Percentiles rank a stretch among this genome's conserved stretches.
These are phyloP conservation scores for Hypolimnas misippus DNA, from an alignment of 2,888 invertebrate species.

Conservation along the genomic window DNA sequence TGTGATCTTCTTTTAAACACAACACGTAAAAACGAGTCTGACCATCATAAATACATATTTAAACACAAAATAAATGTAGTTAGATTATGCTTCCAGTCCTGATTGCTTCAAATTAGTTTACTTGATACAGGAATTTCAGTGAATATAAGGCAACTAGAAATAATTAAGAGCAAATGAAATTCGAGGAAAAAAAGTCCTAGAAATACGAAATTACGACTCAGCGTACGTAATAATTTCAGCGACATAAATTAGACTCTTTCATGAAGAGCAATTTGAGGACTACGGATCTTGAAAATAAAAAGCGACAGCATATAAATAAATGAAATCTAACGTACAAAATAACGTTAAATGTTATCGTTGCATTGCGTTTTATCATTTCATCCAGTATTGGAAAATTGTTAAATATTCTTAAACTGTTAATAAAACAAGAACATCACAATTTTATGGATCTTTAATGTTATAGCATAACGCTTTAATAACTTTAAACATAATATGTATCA, in stretches of 20 bases:
- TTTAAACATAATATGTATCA: too few relatives aligned
- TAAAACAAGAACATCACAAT: too few relatives aligned
- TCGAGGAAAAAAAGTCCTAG: slow-evolving; percentile 9
- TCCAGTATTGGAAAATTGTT: neutral
- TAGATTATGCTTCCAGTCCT: neutral
- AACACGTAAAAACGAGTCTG: neutral
- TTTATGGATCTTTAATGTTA: too few relatives aligned
- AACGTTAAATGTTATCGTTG: too few relatives aligned
- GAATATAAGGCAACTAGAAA: neutral
- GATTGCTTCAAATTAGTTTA: neutral
- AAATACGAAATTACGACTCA: slow-evolving; percentile 1
- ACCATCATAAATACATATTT: neutral
- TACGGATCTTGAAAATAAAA: slow-evolving; percentile 3
- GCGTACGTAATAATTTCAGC: slow-evolving; percentile 6
- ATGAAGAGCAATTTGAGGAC: neutral
- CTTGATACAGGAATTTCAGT: neutral
- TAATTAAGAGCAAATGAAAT: neutral
- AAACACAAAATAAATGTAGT: neutral
- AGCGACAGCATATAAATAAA: neutral
- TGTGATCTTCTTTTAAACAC: too few relatives aligned
- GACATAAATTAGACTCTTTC: neutral
- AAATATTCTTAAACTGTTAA: too few relatives aligned
- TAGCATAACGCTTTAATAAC: too few relatives aligned
- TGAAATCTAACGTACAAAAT: neutral
- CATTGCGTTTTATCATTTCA: too few relatives aligned